These are phyloP conservation scores for Dolichallabes microphthalmus DNA, from an alignment of 2,113 vertebrate genomes.

Conservation along the genomic window DNA sequence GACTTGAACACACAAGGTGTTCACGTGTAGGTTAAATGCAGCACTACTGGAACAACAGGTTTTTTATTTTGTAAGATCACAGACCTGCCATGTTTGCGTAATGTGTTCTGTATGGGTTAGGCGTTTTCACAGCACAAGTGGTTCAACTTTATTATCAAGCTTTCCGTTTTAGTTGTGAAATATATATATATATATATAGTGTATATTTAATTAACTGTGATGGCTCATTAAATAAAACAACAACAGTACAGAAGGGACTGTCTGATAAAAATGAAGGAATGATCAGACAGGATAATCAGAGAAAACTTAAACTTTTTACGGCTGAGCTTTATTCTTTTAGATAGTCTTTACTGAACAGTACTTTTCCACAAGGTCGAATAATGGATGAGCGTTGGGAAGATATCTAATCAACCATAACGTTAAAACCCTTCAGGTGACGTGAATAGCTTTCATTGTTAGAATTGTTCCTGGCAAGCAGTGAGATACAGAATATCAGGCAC, in stretches of 20 bases:
- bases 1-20: background rate
- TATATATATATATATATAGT: too few relatives aligned
- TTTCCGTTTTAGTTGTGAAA: background rate
- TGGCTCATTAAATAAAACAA: too few relatives aligned
- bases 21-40: background rate
- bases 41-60: background rate
- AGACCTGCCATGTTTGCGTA: background rate
- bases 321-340: background rate
- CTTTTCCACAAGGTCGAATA: background rate
- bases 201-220: too few relatives aligned
- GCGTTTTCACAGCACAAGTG: background rate
- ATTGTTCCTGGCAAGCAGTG: too few relatives aligned
- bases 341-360: background rate
- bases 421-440: too few relatives aligned
- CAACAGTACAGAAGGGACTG: too few relatives aligned
- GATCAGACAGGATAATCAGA: too few relatives aligned
- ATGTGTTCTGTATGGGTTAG: background rate
- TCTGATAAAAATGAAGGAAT: too few relatives aligned
- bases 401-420: background rate
- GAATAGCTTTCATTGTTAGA: too few relatives aligned
- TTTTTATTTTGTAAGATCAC: background rate
- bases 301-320: background rate
- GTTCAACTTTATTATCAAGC: background rate
- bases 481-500: too few relatives aligned
- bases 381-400: background rate